Evolutionary conservation across 2,113 vertebrate species (phyloP), one percentile per base, ranked within the genome.

Genomic region (Litocranius walleri): DNA sequence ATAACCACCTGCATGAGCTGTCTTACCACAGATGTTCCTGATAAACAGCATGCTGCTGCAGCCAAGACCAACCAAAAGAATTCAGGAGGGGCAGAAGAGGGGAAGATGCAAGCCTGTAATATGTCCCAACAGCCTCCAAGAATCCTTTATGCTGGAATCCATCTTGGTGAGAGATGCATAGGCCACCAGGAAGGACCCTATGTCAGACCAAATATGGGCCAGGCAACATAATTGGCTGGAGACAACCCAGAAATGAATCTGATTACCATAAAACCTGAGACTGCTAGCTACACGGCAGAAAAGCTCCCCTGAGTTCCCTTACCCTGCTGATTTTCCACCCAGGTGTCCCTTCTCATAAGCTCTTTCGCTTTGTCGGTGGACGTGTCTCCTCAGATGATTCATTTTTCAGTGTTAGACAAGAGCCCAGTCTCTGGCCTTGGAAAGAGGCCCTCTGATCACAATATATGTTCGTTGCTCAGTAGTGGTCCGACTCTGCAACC

Each of bases 211-310:
- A 77, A 43, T 77, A 43, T 0, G 3, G 23, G 21, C 71, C 36
- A 77, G 15, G 40, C 12, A 77, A 77, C 1, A 27, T 15, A 43
- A 74, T 1, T 74, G 40, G 23, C 36, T 4, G 23, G 21, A 77
- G 6, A 43, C 3, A 43, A 43, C 23, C 40, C 71, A 77, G 71
- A 77, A 43, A 77, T 0, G 3, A 77, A 77, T 43, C 36, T 27
- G 36, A 77, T 43, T 77, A 14, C 36, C 40, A 77, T 43, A 77
- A 77, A 77, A 43, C 23, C 71, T 43, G 36, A 43, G 71, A 77
- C 71, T 13, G 71, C 36, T 43, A 77, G 71, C 36, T 27, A 77
- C 0, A 1, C 0, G 0, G 23, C 40, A 77, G 40, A 43, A 40
- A 43, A 77, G 71, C 12, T 77, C 12, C 43, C 40, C 71, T 77